Evolutionary conservation across 2,888 invertebrate genomes (phyloP), one percentile per base, ranked within the genome.

Genomic region (Drosophila affinis): DNA sequence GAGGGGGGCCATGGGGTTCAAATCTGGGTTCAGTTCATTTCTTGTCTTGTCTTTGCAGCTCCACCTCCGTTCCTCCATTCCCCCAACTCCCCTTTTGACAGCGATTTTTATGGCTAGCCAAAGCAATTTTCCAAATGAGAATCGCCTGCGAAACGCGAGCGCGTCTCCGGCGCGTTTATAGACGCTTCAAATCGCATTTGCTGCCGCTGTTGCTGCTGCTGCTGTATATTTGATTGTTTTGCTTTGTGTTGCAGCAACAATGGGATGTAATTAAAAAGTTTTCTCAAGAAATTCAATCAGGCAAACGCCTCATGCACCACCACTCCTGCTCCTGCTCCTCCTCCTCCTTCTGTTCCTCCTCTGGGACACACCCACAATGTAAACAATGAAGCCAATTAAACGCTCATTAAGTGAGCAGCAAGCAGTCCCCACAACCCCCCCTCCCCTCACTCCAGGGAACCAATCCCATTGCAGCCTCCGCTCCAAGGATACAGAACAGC

Each of bases 311-410:
- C n/a, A 39, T 56, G 24, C 63, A 44, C 46, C 44, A 64, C 24
- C 32, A 39, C 48, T 29, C 45, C 32, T 21, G 18, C 12, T 4
- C 21, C 29, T 12, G 2, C 14, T 14, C 27, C n/a, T 17, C n/a
- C 12, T 9, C 0, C 24, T 12, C 3, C 9, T 9, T 29, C 29
- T 29, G 9, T 9, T n/a, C 17, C 18, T 10, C 45, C 59, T 21
- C 34, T 59, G 51, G 62, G 76, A 56, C 65, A 65, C 67, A 67
- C 65, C 67, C 83, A 80, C 74, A 78, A 78, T 78, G 85, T 85
- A 82, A 82, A 82, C 82, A 82, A 77, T 67, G 83, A 73, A 79
- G 82, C 82, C 82, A 82, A 82, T 82, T 82, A 82, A 86, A 86
- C 82, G 86, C 82, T 82, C 82, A 82, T 82, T 86, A 86, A 83